Percentiles rank a stretch among this genome's conserved stretches.
Evolutionary conservation across 2,797 vertebrate species (phyloP).

Genomic region (Lindbergichthys nudifrons): DNA sequence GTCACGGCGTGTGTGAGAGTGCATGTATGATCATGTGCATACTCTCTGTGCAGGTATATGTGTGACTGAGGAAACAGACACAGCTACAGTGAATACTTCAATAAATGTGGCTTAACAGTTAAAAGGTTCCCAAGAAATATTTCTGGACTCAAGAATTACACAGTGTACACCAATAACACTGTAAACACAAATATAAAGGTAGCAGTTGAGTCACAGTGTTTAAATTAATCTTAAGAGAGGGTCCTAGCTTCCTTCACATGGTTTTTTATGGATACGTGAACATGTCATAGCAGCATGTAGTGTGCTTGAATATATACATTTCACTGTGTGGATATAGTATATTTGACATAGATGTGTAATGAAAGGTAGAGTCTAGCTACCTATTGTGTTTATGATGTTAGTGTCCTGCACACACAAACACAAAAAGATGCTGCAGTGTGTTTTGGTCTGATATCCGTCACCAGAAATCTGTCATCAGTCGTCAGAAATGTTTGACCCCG

Average conservation of each 20-base stretch:
- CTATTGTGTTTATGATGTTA: not conserved
- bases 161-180: no score
- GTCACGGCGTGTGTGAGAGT: slow-evolving; percentile 1
- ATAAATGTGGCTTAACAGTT: slow-evolving; percentile 19
- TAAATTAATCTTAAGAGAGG: not conserved
- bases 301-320: slow-evolving; percentile 4
- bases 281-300: not conserved
- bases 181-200: no score
- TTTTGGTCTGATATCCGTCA: not conserved
- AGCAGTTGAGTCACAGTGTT: no score
- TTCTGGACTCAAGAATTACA: slow-evolving; percentile 1
- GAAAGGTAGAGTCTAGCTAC: not conserved
- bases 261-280: not conserved
- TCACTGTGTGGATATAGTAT: not conserved
- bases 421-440: not conserved
- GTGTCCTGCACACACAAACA: not conserved
- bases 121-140: slow-evolving; percentile 39
- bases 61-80: slow-evolving; percentile 5
- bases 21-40: slow-evolving; percentile 1
- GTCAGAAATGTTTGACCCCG: slow-evolving; percentile 1
- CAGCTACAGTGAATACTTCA: not conserved
- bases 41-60: not conserved
- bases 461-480: not conserved
- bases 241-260: not conserved
- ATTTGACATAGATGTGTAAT: not conserved